Evolutionary conservation across 2,888 invertebrate genomes (phyloP), one percentile per base, ranked within the genome.

Genomic region (Heliothis peltigera): DNA sequence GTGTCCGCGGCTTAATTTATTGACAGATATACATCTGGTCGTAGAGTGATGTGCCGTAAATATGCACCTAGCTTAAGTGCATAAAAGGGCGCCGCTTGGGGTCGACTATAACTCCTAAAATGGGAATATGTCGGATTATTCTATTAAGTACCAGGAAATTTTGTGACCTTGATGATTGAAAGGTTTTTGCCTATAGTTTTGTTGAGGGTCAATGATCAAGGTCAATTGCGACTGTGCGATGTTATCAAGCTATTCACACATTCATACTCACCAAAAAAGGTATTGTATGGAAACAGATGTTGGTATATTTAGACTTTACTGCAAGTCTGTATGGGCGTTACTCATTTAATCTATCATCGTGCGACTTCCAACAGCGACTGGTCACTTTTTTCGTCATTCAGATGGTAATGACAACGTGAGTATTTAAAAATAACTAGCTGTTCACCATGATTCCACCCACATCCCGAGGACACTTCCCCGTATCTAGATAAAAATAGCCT

Each of bases 21-120:
- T 86, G 86, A 82, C 70, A 83, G 89, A 89, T 90, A 87, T 82
- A 75, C 82, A 90, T 91, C 88, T 86, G 77, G 83, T 76, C 77
- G 83, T 67, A 75, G 75, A 76, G 71, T 79, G 80, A 75, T 75
- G 79, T 55, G 69, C 75, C 87, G 81, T 89, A 89, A 89, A 88
- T 87, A 77, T 78, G 58, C 52, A n/a, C n/a, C n/a, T n/a, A n/a
- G n/a, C n/a, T n/a, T 64, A 3, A 52, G 60, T 42, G 55, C 69
- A 66, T 75, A 71, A 53, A 66, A 62, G 75, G 65, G 80, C 62
- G 74, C 66, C 72, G 5, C 25, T 15, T 43, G 54, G 25, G 65
- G 48, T 46, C 8, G 21, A 49, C 52, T 55, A 52, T 46, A 42
- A 28, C 39, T 53, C 53, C 64, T 59, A 43, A 64, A 53, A 25